Conservation (phyloP, 2,113 vertebrate species). For the Falco punctatus region DNA sequence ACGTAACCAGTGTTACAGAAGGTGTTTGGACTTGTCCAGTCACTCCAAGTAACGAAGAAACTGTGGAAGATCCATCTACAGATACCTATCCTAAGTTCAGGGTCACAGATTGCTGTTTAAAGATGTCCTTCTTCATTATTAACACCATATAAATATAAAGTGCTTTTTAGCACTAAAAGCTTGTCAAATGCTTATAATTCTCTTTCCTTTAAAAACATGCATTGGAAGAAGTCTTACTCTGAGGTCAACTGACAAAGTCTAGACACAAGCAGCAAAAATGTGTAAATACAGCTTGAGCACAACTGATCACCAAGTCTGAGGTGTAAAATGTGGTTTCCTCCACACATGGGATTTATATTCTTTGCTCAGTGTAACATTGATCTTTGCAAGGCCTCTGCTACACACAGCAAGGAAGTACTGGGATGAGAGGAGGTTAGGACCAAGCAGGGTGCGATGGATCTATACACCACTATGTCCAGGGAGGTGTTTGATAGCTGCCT, state of each 20-base stretch:
- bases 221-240: not conserved
- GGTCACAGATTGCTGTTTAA: not conserved
- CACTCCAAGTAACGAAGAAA: not conserved
- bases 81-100: not conserved
- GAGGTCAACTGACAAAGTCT: not conserved
- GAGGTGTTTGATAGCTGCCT: not conserved
- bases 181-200: not conserved
- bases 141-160: not conserved
- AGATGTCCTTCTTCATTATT: not conserved
- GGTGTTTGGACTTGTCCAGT: not conserved
- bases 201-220: not conserved
- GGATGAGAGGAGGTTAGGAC: not conserved
- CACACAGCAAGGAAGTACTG: not conserved
- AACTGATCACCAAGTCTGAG: not conserved
- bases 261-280: not conserved
- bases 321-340: not conserved
- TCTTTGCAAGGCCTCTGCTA: not conserved
- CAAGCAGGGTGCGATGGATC: not conserved
- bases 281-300: not conserved
- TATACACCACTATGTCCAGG: not conserved
- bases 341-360: not conserved
- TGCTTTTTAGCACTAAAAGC: not conserved
- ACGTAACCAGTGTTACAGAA: not conserved
- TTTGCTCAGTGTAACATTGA: not conserved
- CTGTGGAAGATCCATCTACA: not conserved